Evolutionary conservation across 2,113 vertebrate species (phyloP).

Genomic region (Leuciscus idus): DNA sequence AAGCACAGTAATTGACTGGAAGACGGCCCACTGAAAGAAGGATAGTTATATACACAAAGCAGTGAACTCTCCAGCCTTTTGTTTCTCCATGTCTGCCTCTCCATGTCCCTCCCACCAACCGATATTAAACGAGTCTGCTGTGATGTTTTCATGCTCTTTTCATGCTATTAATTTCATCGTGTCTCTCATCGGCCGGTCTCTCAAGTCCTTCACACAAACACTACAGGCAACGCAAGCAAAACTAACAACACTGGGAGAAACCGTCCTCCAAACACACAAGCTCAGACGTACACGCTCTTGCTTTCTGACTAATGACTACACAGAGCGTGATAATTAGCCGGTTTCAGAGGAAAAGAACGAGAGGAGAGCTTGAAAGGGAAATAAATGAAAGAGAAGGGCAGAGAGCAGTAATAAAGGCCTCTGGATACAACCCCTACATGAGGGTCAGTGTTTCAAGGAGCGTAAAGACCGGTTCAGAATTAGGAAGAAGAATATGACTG

Average conservation of each 20-base stretch:
- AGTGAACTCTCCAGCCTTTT: slow-evolving; percentile 32
- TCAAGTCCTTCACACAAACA: slow-evolving; percentile 14
- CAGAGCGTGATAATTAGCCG: slow-evolving; percentile 42
- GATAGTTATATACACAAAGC: slow-evolving; percentile 37
- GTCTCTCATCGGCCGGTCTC: slow-evolving; percentile 29
- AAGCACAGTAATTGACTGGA: slow-evolving; percentile 21
- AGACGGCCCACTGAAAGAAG: slow-evolving; percentile 20
- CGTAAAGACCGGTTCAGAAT: not conserved
- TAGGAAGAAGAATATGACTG: not conserved
- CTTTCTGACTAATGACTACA: slow-evolving; percentile 42
- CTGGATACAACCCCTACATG: not conserved
- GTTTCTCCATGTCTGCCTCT: slow-evolving; percentile 7
- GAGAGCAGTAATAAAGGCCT: slow-evolving; percentile 34
- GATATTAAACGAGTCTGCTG: slow-evolving; percentile 23
- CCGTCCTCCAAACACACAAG: slow-evolving; percentile 20
- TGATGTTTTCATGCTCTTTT: slow-evolving; percentile 36
- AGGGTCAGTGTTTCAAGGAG: not conserved
- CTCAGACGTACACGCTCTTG: not conserved
- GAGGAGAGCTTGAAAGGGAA: slow-evolving; percentile 32
- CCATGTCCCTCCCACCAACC: slow-evolving; percentile 1
- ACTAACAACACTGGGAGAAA: slow-evolving; percentile 16
- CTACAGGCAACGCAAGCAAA: not conserved
- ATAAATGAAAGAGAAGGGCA: slow-evolving; percentile 46
- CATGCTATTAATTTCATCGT: slow-evolving; percentile 32
- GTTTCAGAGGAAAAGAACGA: slow-evolving; percentile 33